Conservation (phyloP, 2,113 vertebrate genomes). For the Arvicanthis niloticus region DNA sequence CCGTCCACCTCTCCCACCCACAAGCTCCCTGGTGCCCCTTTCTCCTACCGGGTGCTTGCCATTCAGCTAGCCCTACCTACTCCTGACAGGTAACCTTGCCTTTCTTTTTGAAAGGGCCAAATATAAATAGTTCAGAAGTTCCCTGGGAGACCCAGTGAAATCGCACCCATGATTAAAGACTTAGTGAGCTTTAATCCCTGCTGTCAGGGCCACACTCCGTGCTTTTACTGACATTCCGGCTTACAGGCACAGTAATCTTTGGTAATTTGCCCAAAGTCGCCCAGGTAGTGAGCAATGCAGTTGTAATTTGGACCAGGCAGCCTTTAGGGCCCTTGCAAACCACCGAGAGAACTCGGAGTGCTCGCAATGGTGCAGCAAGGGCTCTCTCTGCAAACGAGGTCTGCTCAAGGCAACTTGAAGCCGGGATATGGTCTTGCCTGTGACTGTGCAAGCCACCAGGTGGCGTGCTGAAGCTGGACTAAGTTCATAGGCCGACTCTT, state of each 20-base stretch:
- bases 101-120: not conserved
- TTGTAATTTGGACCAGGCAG: not conserved
- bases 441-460: slow-evolving; percentile 55
- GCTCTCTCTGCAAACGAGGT: not conserved
- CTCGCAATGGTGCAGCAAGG: accelerated
- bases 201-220: too few relatives aligned
- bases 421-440: accelerated
- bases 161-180: not conserved
- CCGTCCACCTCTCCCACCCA: not conserved
- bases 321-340: not conserved
- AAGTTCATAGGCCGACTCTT: not conserved
- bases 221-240: not conserved
- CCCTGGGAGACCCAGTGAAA: not conserved
- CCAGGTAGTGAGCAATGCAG: not conserved
- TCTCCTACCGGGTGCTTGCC: not conserved
- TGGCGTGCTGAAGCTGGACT: slow-evolving; percentile 25
- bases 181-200: not conserved
- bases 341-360: not conserved
- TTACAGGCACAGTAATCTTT: not conserved
- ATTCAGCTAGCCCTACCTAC: too few relatives aligned
- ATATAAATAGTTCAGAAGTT: not conserved
- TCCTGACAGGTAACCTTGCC: not conserved
- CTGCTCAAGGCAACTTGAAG: not conserved
- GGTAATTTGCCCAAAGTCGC: not conserved
- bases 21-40: not conserved